A percentile compares a stretch with the other conserved stretches of the same genome.
These are phyloP conservation scores for Lottia gigantea DNA, from an alignment of 2,888 invertebrate species.

Conservation along the genomic window DNA sequence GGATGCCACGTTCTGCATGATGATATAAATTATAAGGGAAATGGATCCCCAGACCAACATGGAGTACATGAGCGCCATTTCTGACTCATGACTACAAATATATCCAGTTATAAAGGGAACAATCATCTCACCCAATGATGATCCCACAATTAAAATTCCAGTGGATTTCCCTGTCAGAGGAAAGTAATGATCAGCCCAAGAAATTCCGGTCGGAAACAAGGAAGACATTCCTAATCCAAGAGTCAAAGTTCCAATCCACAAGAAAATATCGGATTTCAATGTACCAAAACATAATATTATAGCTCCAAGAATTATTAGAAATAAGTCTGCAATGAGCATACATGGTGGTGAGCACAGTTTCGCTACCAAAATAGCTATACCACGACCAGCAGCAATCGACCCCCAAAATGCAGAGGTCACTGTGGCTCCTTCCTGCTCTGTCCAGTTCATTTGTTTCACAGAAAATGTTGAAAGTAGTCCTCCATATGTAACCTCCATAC, in stretches of 20 bases:
- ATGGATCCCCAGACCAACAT: constrained; percentile 54
- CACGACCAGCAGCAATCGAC: constrained; percentile 67
- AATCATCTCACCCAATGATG: constrained; percentile 69
- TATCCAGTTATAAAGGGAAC: constrained; percentile 66
- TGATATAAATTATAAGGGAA: constrained; percentile 54
- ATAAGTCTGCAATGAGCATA: constrained; percentile 66
- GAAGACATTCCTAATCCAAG: constrained; percentile 70
- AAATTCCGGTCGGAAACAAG: constrained; percentile 69
- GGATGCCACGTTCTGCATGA: constrained; percentile 63
- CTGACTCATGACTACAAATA: constrained; percentile 59
- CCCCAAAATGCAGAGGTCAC: constrained; percentile 70
- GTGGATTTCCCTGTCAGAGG: constrained; percentile 69
- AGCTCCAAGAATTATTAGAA: constrained; percentile 58
- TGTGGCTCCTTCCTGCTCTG: constrained; percentile 62
- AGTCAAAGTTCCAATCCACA: constrained; percentile 67
- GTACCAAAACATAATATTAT: constrained; percentile 62
- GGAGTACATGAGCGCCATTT: constrained; percentile 66
- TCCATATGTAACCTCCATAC: constrained; percentile 69
- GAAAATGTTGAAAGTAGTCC: constrained; percentile 68
- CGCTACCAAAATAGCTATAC: constrained; percentile 67
- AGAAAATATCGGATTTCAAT: constrained; percentile 43
- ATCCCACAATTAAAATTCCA: constrained; percentile 68
- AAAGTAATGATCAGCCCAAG: constrained; percentile 69
- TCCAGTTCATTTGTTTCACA: constrained; percentile 59
- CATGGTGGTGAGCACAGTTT: constrained; percentile 63